Base-by-base conservation (phyloP, 2,113 vertebrate species). In the Heterochromis multidens region DNA sequence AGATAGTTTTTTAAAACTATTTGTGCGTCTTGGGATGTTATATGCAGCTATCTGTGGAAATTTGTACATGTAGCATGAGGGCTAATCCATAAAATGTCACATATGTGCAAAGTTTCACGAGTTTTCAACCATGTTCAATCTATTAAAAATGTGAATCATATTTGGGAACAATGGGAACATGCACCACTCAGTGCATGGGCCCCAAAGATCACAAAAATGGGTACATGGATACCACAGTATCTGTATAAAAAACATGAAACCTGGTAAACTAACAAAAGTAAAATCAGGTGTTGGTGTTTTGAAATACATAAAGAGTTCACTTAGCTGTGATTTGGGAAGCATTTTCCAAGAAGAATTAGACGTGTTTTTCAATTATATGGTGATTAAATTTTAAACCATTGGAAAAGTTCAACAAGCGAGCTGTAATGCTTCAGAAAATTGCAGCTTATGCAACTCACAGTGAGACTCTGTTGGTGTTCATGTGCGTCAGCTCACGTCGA, bases 31-130 rank as follows among this genome's bases (percentile, higher is more conserved):
- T 49, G 46, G 40, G 27, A 25, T 70, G n/a, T 1, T 23, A 29
- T 70, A 16, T 43, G 23, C 40, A 2, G 0, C 5, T 27, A 29
- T 46, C 8, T 17, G 37, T 70, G 37, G 63, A 0, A 4, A 46
- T 70, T 70, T 70, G 40, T 70, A 70, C 23, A 70, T 46, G 23
- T 27, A 27, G 23, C 40, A 70, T 29, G 16, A 70, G 8, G 40
- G 5, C 23, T 70, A 46, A 19, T 70, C 8, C 8, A 70, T 27
- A 70, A 70, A 16, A 70, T 27, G 14, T 43, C 63, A 70, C 17
- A 1, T 27, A 70, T 46, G n/a, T 11, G 35, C 35, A 37, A 37
- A 37, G 7, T 37, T 8, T 37, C 7, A 37, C 9, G 3, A 11
- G 35, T 40, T 46, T 16, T 65, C 23, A 65, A 40, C 40, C n/a